A percentile compares a stretch with the other conserved stretches of the same genome.
These are phyloP conservation scores for Ariopsis seemanni DNA, from an alignment of 2,113 vertebrate genomes.

Conservation along the genomic window DNA sequence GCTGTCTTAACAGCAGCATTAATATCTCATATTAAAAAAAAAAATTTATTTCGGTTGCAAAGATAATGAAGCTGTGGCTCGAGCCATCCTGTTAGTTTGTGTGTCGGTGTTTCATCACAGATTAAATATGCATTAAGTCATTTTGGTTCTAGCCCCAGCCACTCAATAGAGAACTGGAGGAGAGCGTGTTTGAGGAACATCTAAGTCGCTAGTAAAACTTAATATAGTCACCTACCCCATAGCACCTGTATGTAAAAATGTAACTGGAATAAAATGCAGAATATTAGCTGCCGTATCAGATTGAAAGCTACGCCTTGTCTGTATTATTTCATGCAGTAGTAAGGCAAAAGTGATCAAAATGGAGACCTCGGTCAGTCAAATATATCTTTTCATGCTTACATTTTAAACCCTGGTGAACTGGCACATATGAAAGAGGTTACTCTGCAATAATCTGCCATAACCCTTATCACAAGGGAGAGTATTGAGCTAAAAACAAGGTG, in stretches of 20 bases:
- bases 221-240: not conserved
- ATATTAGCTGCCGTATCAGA: not conserved
- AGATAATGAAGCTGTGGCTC: conserved; percentile 13
- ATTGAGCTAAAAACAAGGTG: conserved; percentile 31
- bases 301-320: not conserved
- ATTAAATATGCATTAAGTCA: conserved; percentile 6
- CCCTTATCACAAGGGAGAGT: not conserved
- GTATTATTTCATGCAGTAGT: not conserved
- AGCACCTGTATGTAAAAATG: not conserved
- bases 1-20: conserved; percentile 40
- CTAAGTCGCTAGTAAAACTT: not conserved
- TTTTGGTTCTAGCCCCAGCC: not conserved
- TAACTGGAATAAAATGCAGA: not conserved
- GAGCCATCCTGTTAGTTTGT: not conserved
- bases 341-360: not conserved
- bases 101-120: not conserved
- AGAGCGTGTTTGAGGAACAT: not conserved
- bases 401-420: conserved; percentile 7
- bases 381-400: not conserved
- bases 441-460: not conserved
- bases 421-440: conserved; percentile 19
- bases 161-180: not conserved
- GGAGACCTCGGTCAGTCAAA: not conserved
- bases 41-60: conserved; percentile 18
- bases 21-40: conserved; percentile 38